These are phyloP conservation scores for Centruroides sculpturatus DNA, from an alignment of 1,140 invertebrate genomes.

Conservation along the genomic window DNA sequence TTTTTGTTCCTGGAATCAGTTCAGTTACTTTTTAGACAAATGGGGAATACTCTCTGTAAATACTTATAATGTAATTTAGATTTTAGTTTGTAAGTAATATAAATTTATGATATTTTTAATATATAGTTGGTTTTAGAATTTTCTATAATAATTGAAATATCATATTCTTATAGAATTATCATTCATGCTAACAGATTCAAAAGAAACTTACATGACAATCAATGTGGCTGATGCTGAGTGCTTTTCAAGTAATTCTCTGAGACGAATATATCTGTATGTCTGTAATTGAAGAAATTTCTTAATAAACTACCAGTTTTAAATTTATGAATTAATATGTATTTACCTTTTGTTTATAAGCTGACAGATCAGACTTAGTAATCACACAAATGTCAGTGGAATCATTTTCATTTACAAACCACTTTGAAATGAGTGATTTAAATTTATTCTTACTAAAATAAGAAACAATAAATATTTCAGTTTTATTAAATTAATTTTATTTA, in stretches of 20 bases:
- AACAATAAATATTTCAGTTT: not conserved
- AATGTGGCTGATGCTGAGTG: conserved; percentile 65
- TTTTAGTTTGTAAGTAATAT: too few species aligned
- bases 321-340: not conserved
- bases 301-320: not conserved
- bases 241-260: conserved; percentile 65
- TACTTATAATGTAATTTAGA: too few species aligned
- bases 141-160: too few species aligned
- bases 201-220: conserved; percentile 65
- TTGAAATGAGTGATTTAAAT: conserved; percentile 16
- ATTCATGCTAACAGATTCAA: too few species aligned
- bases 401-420: conserved; percentile 23
- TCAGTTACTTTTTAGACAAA: too few species aligned
- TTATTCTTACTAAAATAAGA: not conserved
- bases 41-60: too few species aligned
- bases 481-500: not conserved
- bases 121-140: too few species aligned
- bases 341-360: conserved; percentile 52
- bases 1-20: too few species aligned
- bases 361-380: conserved; percentile 56
- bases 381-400: conserved; percentile 25
- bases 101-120: too few species aligned
- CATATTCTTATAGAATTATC: too few species aligned
- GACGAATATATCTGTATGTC: conserved; percentile 64
- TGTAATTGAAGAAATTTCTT: conserved; percentile 25